Evolutionary conservation across 2,888 invertebrate genomes (phyloP), one percentile per base, ranked within the genome.

Genomic region (Unio delphinus): DNA sequence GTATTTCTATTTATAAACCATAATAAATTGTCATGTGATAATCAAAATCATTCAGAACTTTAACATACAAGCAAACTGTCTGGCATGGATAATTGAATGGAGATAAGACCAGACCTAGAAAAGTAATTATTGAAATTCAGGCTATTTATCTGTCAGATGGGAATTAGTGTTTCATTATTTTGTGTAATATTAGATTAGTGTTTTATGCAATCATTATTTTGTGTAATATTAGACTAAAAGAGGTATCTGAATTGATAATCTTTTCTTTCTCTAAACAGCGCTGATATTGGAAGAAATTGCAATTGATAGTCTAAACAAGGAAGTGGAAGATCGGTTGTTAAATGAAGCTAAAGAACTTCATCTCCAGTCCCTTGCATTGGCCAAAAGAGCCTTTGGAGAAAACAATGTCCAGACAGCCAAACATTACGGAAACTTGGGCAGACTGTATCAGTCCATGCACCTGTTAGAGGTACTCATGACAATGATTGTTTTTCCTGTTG

Each of bases 331-430:
- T 67, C 92, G 92, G 61, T 91, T 95, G 69, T 91, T 97, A 59
- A 90, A 92, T 57, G 94, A 96, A 90, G 95, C 97, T 0, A 95
- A 97, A 89, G 92, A 93, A 59, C 91, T 97, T 56, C 97, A 98
- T 91, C 93, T 94, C 81, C 94, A 94, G 68, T 96, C 97, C 6
- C 91, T 98, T 64, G 92, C 93, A 66, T 91, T 96, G 60, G 94
- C 96, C 20, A 93, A 94, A 90, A 93, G 94, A 88, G 94, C 95
- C 0, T 97, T 97, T 89, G 97, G 98, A 0, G 96, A 97, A 90
- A 93, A 94, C 88, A 97, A 97, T 91, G 96, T 97, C 57, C 96
- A 97, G 91, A 97, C 97, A 0, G 97, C 97, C 66, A 97, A 97
- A 89, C 96, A 97, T 90, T 98, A 97, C 90, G 97, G 97, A 18